These are phyloP conservation scores for Epizoanthus ramosus DNA, from an alignment of 92 coral and sea anemone species.

Conservation along the genomic window DNA sequence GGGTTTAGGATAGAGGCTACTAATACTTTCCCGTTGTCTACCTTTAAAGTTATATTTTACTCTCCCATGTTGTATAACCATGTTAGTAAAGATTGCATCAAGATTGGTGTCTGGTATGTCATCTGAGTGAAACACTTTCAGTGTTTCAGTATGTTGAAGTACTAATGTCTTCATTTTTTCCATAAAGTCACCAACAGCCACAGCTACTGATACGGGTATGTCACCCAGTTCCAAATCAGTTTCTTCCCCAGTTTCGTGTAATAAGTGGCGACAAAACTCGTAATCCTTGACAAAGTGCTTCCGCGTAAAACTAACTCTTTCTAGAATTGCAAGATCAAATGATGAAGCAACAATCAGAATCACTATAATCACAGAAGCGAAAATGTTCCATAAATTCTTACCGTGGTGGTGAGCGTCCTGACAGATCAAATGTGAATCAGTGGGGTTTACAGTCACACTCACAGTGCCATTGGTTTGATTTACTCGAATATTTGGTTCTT, in stretches of 20 bases:
- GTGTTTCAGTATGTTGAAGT: background rate
- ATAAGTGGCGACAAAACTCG: constrained; percentile 11
- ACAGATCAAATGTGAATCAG: background rate
- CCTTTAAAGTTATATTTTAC: background rate
- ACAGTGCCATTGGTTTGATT: background rate
- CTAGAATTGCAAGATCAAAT: constrained; percentile 8
- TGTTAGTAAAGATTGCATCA: constrained; percentile 51
- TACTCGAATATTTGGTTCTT: background rate
- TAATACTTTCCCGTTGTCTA: background rate
- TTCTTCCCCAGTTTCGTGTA: background rate
- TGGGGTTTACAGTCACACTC: background rate
- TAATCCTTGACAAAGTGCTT: background rate
- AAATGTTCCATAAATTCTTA: constrained; percentile 20
- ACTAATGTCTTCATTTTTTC: background rate
- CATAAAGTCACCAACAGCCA: background rate
- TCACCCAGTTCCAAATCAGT: constrained; percentile 4
- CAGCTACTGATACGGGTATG: background rate
- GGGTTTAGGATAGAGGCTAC: constrained; percentile 16
- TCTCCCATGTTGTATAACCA: constrained; percentile 48
- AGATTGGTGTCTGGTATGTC: background rate
- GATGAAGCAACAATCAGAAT: background rate
- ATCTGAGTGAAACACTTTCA: constrained; percentile 1
- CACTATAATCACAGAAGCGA: background rate
- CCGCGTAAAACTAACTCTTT: background rate
- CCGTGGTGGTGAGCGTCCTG: background rate